Percentiles rank a stretch among this genome's conserved stretches.
Evolutionary conservation across 2,888 invertebrate genomes (phyloP).

Genomic region (Drosophila gaucha): DNA sequence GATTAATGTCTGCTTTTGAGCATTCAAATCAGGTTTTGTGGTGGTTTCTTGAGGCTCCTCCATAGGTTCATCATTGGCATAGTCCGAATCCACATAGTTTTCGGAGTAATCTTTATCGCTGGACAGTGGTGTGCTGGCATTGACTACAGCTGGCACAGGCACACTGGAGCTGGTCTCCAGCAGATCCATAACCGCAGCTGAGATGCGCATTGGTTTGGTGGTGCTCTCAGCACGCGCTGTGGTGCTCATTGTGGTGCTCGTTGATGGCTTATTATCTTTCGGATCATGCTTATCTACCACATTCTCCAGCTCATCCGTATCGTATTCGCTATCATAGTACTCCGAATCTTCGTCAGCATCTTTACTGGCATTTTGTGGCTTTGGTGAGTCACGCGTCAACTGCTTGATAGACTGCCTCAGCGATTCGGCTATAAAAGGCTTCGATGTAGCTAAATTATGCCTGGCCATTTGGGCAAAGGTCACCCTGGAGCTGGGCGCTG

Average conservation of each 20-base stretch:
- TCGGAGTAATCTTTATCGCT: slow-evolving; percentile 36
- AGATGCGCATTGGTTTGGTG: neutral
- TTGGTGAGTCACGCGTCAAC: slow-evolving; percentile 29
- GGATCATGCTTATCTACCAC: neutral
- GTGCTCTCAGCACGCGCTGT: slow-evolving; percentile 5
- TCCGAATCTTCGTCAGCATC: slow-evolving; percentile 41
- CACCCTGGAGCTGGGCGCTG: slow-evolving; percentile 16
- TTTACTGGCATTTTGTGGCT: neutral
- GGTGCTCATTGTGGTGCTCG: neutral
- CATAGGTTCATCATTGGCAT: slow-evolving; percentile 54
- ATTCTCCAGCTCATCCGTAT: slow-evolving; percentile 39
- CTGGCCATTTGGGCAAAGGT: slow-evolving; percentile 55
- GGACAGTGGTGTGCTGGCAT: slow-evolving; percentile 3
- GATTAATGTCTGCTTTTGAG: slow-evolving; percentile 38
- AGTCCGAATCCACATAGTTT: slow-evolving; percentile 52
- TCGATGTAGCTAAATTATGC: slow-evolving; percentile 60
- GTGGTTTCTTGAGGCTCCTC: slow-evolving; percentile 18
- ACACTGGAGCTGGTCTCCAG: slow-evolving; percentile 37
- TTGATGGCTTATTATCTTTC: neutral
- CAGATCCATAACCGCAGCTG: slow-evolving; percentile 13
- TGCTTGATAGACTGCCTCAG: slow-evolving; percentile 55
- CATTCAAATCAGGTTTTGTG: slow-evolving; percentile 12
- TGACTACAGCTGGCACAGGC: slow-evolving; percentile 31
- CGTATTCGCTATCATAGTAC: slow-evolving; percentile 54
- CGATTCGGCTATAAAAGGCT: slow-evolving; percentile 54